Evolutionary conservation across 2,113 vertebrate species (phyloP).

Genomic region (Nannospalax galili): DNA sequence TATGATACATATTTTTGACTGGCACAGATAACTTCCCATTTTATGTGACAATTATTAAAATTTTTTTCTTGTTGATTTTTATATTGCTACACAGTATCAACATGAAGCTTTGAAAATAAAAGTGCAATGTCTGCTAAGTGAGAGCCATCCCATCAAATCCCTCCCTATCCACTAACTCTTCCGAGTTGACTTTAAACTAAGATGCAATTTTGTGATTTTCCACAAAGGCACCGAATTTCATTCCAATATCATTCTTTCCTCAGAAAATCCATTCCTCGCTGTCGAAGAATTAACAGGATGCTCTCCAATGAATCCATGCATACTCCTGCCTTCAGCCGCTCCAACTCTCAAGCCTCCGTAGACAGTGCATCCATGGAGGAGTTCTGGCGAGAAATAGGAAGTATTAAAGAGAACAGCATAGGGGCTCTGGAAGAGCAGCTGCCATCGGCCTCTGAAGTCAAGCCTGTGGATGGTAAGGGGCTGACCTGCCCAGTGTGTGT

Average conservation of each 20-base stretch:
- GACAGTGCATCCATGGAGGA: slow-evolving; percentile 92
- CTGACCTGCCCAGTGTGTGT: not conserved
- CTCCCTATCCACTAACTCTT: not conserved
- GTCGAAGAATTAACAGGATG: slow-evolving; percentile 90
- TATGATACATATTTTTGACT: not conserved
- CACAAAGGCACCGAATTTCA: not conserved
- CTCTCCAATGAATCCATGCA: slow-evolving; percentile 86
- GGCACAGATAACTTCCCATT: not conserved
- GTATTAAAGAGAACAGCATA: slow-evolving; percentile 87
- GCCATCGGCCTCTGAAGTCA: slow-evolving; percentile 81
- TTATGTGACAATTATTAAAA: not conserved
- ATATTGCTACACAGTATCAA: not conserved
- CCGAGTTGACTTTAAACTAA: not conserved
- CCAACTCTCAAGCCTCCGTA: slow-evolving; percentile 87
- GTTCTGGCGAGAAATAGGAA: slow-evolving; percentile 92
- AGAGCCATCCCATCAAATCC: no score
- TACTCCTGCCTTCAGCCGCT: slow-evolving; percentile 85
- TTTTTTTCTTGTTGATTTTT: not conserved
- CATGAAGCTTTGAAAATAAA: not conserved
- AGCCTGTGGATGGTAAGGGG: slow-evolving; percentile 88
- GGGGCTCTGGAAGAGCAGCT: slow-evolving; percentile 83
- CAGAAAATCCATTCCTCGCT: slow-evolving; percentile 88
- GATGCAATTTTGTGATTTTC: not conserved
- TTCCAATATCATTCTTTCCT: slow-evolving; percentile 26
- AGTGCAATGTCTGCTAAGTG: not conserved